Percentiles rank a stretch among this genome's conserved stretches.
phyloP scores from a whole-genome alignment of 2,888 invertebrate species.

The Ophraella communa region DNA sequence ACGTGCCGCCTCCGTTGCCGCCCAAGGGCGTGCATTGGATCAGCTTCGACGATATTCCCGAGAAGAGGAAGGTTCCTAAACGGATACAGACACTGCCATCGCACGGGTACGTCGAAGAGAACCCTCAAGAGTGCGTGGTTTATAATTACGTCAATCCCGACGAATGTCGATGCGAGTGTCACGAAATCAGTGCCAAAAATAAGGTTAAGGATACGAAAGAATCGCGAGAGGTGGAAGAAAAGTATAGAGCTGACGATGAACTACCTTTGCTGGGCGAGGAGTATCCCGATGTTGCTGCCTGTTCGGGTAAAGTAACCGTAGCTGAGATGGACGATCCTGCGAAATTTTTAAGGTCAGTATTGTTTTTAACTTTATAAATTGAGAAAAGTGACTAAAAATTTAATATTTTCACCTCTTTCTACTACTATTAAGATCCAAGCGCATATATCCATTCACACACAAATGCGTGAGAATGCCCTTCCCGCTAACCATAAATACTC shows the following conservation, averaged over 20 bases:
- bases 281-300: constrained; percentile 51
- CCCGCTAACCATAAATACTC: no score
- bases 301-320: constrained; percentile 54
- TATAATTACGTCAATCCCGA: constrained; percentile 86
- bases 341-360: constrained; percentile 56
- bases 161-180: constrained; percentile 88
- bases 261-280: constrained; percentile 62
- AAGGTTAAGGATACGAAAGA: constrained; percentile 46
- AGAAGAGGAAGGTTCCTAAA: constrained; percentile 80
- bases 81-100: constrained; percentile 82
- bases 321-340: constrained; percentile 54
- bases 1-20: constrained; percentile 61
- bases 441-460: no score
- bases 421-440: no score
- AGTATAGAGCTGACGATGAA: constrained; percentile 59
- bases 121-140: constrained; percentile 60
- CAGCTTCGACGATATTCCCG: constrained; percentile 86
- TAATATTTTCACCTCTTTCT: no score
- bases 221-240: constrained; percentile 26
- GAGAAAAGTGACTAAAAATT: no score
- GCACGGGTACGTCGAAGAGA: constrained; percentile 60
- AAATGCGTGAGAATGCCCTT: no score
- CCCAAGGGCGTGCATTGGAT: constrained; percentile 70
- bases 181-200: constrained; percentile 63
- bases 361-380: no score